Conservation (phyloP, 2,797 vertebrate genomes). For the Parambassis ranga region DNA sequence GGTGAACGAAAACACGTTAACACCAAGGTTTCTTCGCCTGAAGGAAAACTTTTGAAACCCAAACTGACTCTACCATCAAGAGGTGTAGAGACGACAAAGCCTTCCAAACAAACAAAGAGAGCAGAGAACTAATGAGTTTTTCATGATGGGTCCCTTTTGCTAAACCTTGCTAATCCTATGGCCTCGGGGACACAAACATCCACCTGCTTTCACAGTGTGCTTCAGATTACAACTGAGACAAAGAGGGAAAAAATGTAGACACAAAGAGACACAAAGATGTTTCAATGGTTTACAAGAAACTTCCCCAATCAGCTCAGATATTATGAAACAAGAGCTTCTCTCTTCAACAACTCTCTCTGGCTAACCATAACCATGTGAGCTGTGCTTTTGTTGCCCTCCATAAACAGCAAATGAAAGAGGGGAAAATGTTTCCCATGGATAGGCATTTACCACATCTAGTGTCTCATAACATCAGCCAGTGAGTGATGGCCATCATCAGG, state of each 20-base stretch:
- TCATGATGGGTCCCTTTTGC: conserved; percentile 8
- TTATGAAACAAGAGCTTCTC: conserved; percentile 39
- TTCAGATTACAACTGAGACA: background rate
- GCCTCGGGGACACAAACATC: conserved; percentile 11
- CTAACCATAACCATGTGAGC: conserved; percentile 66
- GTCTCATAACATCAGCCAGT: conserved; percentile 32
- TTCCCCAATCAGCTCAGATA: conserved; percentile 14
- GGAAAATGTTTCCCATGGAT: conserved; percentile 60
- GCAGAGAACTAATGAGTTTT: conserved; percentile 11
- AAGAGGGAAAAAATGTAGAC: background rate
- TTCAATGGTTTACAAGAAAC: conserved; percentile 19
- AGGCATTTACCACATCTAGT: conserved; percentile 32
- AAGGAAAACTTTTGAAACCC: conserved; percentile 22
- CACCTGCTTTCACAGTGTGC: conserved; percentile 24
- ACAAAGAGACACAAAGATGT: conserved; percentile 6
- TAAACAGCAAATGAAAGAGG: conserved; percentile 44
- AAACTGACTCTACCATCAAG: background rate
- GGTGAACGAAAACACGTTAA: conserved; percentile 21
- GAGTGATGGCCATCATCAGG: conserved; percentile 36
- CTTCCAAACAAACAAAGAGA: background rate
- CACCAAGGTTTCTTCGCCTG: background rate
- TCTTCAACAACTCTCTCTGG: conserved; percentile 18
- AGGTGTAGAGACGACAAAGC: conserved; percentile 10
- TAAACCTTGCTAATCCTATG: conserved; percentile 16
- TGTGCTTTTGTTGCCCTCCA: conserved; percentile 41